Evolutionary conservation across 2,888 invertebrate genomes (phyloP).

Genomic region (Chironomus tentans): DNA sequence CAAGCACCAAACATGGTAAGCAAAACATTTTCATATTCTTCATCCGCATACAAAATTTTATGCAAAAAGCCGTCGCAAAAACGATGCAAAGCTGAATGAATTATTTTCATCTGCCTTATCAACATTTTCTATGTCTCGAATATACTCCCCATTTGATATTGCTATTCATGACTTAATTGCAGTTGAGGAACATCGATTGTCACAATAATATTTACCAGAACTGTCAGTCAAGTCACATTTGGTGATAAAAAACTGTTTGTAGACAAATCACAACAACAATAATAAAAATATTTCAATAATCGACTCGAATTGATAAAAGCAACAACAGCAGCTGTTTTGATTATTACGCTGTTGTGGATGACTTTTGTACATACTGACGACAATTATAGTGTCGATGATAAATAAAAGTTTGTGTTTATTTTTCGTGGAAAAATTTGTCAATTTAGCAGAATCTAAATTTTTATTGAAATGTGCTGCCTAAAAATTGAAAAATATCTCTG

Average conservation of each 20-base stretch:
- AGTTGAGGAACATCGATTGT: background rate
- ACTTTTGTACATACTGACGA: no score
- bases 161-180: background rate
- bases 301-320: background rate
- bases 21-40: background rate
- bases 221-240: background rate
- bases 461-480: no score
- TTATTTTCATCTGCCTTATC: background rate
- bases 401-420: no score
- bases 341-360: background rate
- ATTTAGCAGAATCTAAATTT: no score
- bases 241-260: background rate
- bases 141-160: background rate
- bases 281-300: no score
- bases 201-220: no score
- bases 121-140: background rate
- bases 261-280: no score
- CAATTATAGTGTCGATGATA: no score
- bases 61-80: background rate
- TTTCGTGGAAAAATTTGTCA: no score
- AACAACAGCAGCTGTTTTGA: background rate
- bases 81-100: background rate
- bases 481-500: no score
- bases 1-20: background rate
- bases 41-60: background rate